Percentiles rank a stretch among this genome's conserved stretches.
Conservation (phyloP, 2,797 vertebrate genomes). For the Sebastes hubbsi region DNA sequence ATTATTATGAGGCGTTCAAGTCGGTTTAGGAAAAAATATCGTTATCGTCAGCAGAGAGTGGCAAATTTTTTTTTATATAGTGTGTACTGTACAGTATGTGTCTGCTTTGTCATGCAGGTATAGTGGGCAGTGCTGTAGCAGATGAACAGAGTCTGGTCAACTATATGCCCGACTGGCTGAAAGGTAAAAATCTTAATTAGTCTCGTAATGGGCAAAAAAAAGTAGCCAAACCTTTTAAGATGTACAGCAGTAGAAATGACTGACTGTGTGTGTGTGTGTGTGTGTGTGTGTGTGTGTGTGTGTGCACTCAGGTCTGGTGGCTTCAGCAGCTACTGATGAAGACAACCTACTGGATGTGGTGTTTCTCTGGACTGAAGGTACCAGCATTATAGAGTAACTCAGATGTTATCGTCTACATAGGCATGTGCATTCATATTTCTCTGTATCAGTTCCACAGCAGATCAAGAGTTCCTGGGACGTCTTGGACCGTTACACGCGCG, state of each 20-base stretch:
- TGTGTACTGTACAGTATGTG: neutral
- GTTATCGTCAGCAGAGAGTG: neutral
- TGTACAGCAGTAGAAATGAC: neutral
- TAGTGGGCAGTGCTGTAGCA: neutral
- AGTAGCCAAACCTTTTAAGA: neutral
- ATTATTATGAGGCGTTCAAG: no score
- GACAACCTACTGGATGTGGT: neutral
- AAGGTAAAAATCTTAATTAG: constrained; percentile 1
- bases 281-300: neutral
- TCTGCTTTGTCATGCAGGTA: constrained; percentile 2
- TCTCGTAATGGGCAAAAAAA: neutral
- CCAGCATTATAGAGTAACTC: neutral
- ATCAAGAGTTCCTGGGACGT: neutral
- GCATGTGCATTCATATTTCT: neutral
- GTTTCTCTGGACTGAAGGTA: constrained; percentile 8
- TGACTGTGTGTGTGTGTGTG: neutral
- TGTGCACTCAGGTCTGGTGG: neutral
- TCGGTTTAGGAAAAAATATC: no score
- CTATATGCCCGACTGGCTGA: neutral
- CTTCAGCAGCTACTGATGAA: neutral
- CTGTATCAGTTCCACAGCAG: neutral
- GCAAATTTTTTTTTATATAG: neutral
- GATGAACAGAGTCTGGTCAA: neutral
- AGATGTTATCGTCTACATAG: neutral
- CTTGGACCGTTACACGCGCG: neutral